phyloP scores from a whole-genome alignment of 2,888 invertebrate genomes.

The Chironomus tentans region DNA sequence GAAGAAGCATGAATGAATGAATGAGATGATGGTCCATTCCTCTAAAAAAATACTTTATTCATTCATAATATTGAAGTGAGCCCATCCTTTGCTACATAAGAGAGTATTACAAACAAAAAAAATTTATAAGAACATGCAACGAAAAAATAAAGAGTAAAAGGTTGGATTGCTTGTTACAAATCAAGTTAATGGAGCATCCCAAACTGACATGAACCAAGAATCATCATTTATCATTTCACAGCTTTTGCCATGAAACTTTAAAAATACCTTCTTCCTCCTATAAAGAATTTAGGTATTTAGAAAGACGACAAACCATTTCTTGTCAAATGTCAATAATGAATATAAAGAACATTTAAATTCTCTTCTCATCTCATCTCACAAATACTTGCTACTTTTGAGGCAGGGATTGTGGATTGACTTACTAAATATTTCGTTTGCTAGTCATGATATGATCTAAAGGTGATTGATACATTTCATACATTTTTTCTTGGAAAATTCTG shows the following conservation, averaged over 20 bases:
- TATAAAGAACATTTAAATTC: no score
- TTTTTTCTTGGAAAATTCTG: no score
- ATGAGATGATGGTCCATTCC: slow-evolving; percentile 7
- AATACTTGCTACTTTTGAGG: no score
- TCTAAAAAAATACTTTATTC: not conserved
- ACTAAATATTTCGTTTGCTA: no score
- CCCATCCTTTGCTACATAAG: slow-evolving; percentile 3
- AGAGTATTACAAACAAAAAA: not conserved
- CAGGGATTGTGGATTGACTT: no score
- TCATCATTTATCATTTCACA: slow-evolving; percentile 7
- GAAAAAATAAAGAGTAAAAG: not conserved
- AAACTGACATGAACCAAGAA: not conserved
- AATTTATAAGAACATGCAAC: not conserved
- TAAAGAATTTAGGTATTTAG: not conserved
- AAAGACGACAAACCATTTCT: not conserved
- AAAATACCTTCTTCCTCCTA: not conserved
- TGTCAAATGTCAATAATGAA: not conserved
- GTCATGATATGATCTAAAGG: no score
- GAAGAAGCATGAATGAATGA: slow-evolving; percentile 15
- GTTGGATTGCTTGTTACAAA: not conserved
- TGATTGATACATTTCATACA: no score
- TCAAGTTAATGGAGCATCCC: slow-evolving; percentile 7
- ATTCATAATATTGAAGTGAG: slow-evolving; percentile 17
- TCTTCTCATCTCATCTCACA: not conserved
- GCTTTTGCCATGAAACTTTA: not conserved